These are phyloP conservation scores for Phoenicopterus ruber DNA, from an alignment of 2,113 vertebrate genomes.

Conservation along the genomic window DNA sequence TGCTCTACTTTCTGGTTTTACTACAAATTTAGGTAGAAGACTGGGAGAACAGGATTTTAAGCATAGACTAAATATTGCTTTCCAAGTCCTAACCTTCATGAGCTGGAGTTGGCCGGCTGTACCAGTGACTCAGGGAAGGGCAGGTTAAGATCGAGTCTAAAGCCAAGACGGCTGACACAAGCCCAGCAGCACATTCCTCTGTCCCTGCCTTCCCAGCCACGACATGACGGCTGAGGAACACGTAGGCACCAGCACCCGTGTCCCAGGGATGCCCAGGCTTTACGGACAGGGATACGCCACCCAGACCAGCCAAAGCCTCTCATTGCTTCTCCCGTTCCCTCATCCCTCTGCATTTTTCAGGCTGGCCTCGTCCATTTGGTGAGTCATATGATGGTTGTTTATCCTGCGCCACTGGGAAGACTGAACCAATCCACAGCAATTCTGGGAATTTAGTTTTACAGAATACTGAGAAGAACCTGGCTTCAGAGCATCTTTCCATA, in stretches of 20 bases:
- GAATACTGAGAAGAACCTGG: neutral
- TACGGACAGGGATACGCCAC: neutral
- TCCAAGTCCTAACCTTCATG: neutral
- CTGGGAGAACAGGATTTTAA: neutral
- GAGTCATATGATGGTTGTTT: neutral
- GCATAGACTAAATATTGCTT: neutral
- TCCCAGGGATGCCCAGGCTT: neutral
- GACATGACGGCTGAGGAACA: accelerated
- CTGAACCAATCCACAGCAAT: neutral
- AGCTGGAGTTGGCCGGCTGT: neutral
- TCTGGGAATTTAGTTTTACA: neutral
- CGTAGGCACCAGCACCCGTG: accelerated
- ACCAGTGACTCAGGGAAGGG: neutral
- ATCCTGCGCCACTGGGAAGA: neutral
- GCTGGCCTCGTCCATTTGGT: neutral
- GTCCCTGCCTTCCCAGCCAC: neutral
- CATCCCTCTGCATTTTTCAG: neutral
- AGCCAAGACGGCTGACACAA: neutral
- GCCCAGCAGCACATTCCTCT: neutral
- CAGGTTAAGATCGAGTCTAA: neutral
- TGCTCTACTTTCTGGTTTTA: neutral
- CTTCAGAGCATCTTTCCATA: neutral
- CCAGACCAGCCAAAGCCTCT: neutral
- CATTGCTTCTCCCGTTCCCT: neutral
- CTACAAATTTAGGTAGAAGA: neutral